These are phyloP conservation scores for Corvus cornix DNA, from an alignment of 2,113 vertebrate species.

Conservation along the genomic window DNA sequence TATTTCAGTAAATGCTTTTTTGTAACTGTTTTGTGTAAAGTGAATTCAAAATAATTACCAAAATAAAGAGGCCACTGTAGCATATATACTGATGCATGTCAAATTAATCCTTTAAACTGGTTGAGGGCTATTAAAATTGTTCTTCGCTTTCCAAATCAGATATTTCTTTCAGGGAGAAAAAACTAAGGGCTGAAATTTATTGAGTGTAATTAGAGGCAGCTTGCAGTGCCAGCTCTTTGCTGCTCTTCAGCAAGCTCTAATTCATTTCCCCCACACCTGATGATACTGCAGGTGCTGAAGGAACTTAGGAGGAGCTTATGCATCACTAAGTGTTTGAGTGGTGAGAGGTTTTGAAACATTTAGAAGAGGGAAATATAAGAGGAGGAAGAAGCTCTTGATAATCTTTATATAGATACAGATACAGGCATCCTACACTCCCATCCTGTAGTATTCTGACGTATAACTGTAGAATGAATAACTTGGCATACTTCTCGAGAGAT, in stretches of 20 bases:
- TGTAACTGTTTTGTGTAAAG: not conserved
- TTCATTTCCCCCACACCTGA: not conserved
- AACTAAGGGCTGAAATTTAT: not conserved
- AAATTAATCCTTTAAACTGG: not conserved
- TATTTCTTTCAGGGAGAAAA: not conserved
- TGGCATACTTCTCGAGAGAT: not conserved
- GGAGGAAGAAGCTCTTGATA: not conserved
- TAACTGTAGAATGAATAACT: not conserved
- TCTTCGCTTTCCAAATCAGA: not conserved
- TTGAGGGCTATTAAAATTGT: not conserved
- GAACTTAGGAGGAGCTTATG: not conserved
- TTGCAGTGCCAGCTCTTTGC: not conserved
- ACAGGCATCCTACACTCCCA: not conserved
- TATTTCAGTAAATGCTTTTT: not conserved
- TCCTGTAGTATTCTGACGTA: not conserved
- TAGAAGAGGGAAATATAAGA: not conserved
- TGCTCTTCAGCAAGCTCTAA: not conserved
- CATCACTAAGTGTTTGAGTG: not conserved
- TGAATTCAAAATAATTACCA: not conserved
- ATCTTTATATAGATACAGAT: not conserved
- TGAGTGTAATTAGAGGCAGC: conserved; percentile 5
- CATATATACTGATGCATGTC: not conserved
- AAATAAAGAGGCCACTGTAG: not conserved
- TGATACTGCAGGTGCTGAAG: not conserved
- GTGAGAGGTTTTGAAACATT: not conserved